These are phyloP conservation scores for Habrosyne pyritoides DNA, from an alignment of 2,888 invertebrate genomes.

Conservation along the genomic window DNA sequence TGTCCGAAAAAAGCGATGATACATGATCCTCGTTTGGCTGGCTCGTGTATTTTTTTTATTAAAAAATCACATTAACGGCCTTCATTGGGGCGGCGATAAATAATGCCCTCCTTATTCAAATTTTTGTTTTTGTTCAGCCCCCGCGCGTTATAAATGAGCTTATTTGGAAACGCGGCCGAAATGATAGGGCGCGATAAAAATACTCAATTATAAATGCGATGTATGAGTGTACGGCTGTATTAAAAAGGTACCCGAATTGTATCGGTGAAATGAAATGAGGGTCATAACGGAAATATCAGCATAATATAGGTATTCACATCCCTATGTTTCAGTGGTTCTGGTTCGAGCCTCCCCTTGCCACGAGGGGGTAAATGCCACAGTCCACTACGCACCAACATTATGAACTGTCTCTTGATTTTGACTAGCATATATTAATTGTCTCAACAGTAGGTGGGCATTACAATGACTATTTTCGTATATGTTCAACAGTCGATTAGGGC, in stretches of 20 bases:
- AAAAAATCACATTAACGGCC: slow-evolving; percentile 84
- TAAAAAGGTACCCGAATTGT: slow-evolving; percentile 12
- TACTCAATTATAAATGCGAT: slow-evolving; percentile 63
- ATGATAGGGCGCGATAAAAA: slow-evolving; percentile 79
- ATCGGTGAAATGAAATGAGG: neutral
- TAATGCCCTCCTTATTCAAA: slow-evolving; percentile 84
- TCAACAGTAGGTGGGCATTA: no score
- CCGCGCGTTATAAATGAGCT: slow-evolving; percentile 81
- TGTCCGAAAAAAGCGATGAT: slow-evolving; percentile 81
- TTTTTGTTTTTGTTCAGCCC: slow-evolving; percentile 82
- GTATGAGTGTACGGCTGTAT: slow-evolving; percentile 37
- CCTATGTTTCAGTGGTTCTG: neutral
- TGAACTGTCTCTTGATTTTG: neutral
- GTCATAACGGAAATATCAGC: neutral
- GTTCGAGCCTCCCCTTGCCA: neutral
- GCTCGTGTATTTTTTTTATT: slow-evolving; percentile 77
- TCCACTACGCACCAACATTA: neutral
- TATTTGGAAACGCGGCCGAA: slow-evolving; percentile 76
- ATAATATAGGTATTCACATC: neutral
- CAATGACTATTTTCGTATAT: no score
- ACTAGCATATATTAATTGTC: no score
- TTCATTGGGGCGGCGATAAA: slow-evolving; percentile 84
- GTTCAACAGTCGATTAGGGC: no score
- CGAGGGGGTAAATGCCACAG: neutral
- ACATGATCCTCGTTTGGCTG: slow-evolving; percentile 81